A percentile compares a stretch with the other conserved stretches of the same genome.
Conservation (phyloP, 2,888 invertebrate species). For the Nomada lathburiana region DNA sequence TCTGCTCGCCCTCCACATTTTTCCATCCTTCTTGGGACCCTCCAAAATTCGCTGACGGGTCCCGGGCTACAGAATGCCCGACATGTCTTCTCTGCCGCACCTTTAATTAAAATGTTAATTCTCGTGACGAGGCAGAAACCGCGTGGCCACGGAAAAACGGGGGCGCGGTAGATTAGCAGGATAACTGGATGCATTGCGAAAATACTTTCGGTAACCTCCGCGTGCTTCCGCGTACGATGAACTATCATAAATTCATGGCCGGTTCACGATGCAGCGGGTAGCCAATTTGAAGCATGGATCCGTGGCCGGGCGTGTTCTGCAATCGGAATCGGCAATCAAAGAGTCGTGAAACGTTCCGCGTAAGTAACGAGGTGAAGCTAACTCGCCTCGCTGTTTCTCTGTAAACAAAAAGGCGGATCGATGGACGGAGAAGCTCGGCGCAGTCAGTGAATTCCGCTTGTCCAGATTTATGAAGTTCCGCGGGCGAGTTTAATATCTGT, state of each 20-base stretch:
- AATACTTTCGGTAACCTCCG: conserved; percentile 33
- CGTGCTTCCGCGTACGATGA: conserved; percentile 6
- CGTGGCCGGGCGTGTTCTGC: conserved; percentile 14
- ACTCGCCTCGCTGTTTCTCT: conserved; percentile 45
- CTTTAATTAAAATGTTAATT: conserved; percentile 78
- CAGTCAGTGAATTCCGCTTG: conserved; percentile 37
- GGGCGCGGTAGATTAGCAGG: conserved; percentile 13
- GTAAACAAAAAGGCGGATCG: conserved; percentile 35
- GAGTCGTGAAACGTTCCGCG: conserved; percentile 29
- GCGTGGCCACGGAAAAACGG: not conserved
- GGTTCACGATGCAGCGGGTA: conserved; percentile 7
- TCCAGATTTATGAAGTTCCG: conserved; percentile 43
- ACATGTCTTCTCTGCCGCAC: conserved; percentile 41
- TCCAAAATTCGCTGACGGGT: conserved; percentile 54
- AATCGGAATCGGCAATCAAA: conserved; percentile 63
- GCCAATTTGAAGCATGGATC: conserved; percentile 31
- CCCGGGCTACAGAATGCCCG: conserved; percentile 16
- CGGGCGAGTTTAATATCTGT: conserved; percentile 32
- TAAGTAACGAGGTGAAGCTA: conserved; percentile 24
- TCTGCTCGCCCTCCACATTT: not conserved
- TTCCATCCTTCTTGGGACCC: conserved; percentile 24
- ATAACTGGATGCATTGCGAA: conserved; percentile 26
- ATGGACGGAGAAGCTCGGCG: not conserved
- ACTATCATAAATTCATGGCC: conserved; percentile 49
- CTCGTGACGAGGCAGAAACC: conserved; percentile 52